Percentiles rank a stretch among this genome's conserved stretches.
These are phyloP conservation scores for Ivindomyrus marchei DNA, from an alignment of 2,113 vertebrate genomes.

Conservation along the genomic window DNA sequence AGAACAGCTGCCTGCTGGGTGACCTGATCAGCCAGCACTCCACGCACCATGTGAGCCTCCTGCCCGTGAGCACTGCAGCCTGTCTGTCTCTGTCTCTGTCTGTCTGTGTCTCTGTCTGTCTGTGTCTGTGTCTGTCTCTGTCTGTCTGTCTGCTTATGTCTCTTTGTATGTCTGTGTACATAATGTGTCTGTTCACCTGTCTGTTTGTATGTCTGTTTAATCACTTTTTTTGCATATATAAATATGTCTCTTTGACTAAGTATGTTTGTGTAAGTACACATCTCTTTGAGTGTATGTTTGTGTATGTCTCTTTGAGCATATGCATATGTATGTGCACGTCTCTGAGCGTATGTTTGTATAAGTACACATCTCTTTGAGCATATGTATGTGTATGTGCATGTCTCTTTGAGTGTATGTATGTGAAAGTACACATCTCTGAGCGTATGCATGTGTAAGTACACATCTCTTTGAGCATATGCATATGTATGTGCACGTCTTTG, in stretches of 20 bases:
- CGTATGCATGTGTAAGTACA: background rate
- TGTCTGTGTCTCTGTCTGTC: background rate
- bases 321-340: background rate
- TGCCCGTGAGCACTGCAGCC: background rate
- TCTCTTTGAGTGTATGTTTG: background rate
- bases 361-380: no score
- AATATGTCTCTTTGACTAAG: background rate
- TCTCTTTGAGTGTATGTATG: background rate
- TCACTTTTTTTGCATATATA: background rate
- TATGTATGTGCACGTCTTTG: no score
- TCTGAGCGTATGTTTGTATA: background rate
- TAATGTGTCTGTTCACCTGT: background rate
- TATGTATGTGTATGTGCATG: no score
- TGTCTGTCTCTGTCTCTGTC: no score
- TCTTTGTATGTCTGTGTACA: background rate
- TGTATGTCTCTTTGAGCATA: background rate
- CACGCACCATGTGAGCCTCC: constrained; percentile 38
- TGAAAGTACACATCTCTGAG: background rate
- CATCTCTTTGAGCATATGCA: background rate
- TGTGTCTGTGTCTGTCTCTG: background rate
- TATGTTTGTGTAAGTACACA: background rate
- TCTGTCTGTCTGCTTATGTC: background rate
- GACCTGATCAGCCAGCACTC: constrained; percentile 64
- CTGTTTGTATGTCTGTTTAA: background rate
- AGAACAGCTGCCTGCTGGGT: constrained; percentile 57